These are phyloP conservation scores for Polyodon spathula DNA, from an alignment of 2,113 vertebrate species.

Conservation along the genomic window DNA sequence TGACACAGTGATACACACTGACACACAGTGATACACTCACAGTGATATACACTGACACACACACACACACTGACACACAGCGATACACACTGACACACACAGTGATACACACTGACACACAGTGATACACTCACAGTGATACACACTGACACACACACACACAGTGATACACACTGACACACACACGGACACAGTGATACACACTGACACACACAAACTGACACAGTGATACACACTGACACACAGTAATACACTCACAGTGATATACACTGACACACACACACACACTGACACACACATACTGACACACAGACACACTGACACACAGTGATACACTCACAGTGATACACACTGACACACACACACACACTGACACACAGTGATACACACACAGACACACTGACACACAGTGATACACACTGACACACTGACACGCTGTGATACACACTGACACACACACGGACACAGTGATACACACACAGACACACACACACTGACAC, in stretches of 20 bases:
- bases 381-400: not conserved
- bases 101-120: too few relatives aligned
- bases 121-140: too few relatives aligned
- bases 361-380: not conserved
- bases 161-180: not conserved
- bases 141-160: not conserved
- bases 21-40: not conserved
- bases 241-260: not conserved
- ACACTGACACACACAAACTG: too few relatives aligned
- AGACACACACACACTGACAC: not conserved
- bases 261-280: constrained; percentile 2
- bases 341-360: not conserved
- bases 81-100: too few relatives aligned
- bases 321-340: not conserved
- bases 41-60: constrained; percentile 8
- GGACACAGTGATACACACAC: not conserved
- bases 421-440: not conserved
- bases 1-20: too few relatives aligned
- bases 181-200: too few relatives aligned
- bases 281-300: not conserved
- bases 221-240: not conserved
- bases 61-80: not conserved
- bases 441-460: not conserved
- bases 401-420: too few relatives aligned
- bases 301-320: not conserved